These are phyloP conservation scores for Sialia sialis DNA, from an alignment of 2,113 vertebrate genomes.

Conservation along the genomic window DNA sequence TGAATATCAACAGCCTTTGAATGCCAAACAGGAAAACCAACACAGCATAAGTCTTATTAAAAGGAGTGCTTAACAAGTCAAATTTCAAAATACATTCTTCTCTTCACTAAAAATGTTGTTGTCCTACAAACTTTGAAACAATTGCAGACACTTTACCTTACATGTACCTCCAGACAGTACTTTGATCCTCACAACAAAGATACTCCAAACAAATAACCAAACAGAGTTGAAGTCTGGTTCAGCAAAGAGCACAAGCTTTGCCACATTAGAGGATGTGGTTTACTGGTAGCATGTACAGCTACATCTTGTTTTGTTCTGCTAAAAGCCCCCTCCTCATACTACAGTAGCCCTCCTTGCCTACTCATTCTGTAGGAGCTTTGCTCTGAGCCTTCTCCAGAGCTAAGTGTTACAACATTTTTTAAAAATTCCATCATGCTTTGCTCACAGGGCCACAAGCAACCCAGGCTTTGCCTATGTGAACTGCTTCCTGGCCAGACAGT, in stretches of 20 bases:
- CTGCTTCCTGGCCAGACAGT: not conserved
- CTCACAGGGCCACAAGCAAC: not conserved
- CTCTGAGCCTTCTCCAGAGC: not conserved
- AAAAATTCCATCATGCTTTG: not conserved
- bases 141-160: not conserved
- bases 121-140: not conserved
- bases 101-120: not conserved
- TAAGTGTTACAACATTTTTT: not conserved
- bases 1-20: not conserved
- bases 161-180: not conserved
- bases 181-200: not conserved
- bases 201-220: not conserved
- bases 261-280: not conserved
- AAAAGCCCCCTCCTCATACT: not conserved
- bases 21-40: not conserved
- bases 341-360: not conserved
- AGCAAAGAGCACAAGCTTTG: not conserved
- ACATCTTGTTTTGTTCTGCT: not conserved
- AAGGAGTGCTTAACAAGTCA: not conserved
- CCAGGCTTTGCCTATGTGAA: not conserved
- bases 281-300: not conserved
- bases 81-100: not conserved
- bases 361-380: not conserved
- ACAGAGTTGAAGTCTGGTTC: not conserved
- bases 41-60: not conserved